Conservation (phyloP, 30 jellyfish, hydroid and myxozoan genomes). For the Cassiopea andromeda region DNA sequence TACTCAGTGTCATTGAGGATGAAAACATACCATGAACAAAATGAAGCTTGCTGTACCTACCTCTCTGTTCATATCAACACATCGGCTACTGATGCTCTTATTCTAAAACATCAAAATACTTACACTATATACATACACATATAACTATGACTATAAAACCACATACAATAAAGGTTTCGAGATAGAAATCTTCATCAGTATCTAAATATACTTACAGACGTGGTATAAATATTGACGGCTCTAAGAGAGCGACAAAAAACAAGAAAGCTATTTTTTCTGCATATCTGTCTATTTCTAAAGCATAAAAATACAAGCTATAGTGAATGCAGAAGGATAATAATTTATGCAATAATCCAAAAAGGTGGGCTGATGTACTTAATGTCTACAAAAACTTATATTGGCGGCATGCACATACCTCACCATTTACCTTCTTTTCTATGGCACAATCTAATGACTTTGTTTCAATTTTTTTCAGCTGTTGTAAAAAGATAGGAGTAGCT, state of each 20-base stretch:
- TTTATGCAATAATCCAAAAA: not conserved
- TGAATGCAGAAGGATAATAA: too few species aligned
- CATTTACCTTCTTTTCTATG: conserved; percentile 62
- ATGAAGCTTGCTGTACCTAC: conserved; percentile 33
- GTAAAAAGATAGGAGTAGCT: not conserved
- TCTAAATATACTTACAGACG: too few species aligned
- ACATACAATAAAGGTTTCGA: too few species aligned
- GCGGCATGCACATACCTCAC: conserved; percentile 35
- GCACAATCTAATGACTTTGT: conserved; percentile 95
- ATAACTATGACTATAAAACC: not conserved
- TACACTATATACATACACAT: not conserved
- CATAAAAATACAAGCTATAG: too few species aligned
- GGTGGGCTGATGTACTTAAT: too few species aligned
- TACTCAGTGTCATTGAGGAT: too few species aligned
- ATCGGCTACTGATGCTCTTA: conserved; percentile 86
- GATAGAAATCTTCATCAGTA: too few species aligned
- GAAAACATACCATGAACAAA: not conserved
- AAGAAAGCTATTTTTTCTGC: too few species aligned
- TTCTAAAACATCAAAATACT: conserved; percentile 49
- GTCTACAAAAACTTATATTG: too few species aligned
- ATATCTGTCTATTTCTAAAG: too few species aligned
- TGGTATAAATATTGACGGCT: too few species aligned
- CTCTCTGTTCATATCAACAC: conserved; percentile 98
- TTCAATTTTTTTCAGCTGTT: conserved; percentile 75
- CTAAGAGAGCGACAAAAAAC: too few species aligned